These are phyloP conservation scores for Cyclophora punctaria DNA, from an alignment of 2,888 invertebrate genomes.

Conservation along the genomic window DNA sequence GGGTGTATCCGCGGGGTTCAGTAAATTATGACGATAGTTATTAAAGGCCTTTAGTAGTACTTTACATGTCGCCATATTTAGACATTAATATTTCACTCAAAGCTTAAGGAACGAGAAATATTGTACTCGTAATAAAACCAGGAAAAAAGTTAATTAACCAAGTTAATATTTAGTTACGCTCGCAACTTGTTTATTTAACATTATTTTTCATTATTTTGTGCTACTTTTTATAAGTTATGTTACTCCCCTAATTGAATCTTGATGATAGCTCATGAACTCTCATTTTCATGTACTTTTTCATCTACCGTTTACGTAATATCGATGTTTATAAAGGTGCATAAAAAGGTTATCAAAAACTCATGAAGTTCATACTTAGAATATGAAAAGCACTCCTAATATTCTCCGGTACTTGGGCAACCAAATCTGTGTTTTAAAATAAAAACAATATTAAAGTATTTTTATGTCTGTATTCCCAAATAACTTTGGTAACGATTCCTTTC, in stretches of 20 bases:
- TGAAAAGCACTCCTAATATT: conserved; percentile 3
- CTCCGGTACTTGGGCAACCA: not conserved
- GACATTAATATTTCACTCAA: too few species aligned
- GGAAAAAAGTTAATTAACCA: too few species aligned
- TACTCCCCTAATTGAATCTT: conserved; percentile 17
- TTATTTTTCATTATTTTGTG: too few species aligned
- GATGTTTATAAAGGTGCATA: conserved; percentile 7
- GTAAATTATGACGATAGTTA: too few species aligned
- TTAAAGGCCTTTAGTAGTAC: too few species aligned
- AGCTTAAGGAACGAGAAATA: too few species aligned
- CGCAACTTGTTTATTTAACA: too few species aligned
- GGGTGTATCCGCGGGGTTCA: too few species aligned
- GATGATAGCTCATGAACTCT: conserved; percentile 14
- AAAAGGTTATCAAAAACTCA: conserved; percentile 3
- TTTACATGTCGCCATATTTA: too few species aligned
- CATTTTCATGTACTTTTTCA: conserved; percentile 1
- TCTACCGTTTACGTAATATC: conserved; percentile 3
- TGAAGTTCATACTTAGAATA: too few species aligned
- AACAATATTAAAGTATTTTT: conserved; percentile 8
- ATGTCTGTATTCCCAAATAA: conserved; percentile 15
- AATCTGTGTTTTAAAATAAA: conserved; percentile 1
- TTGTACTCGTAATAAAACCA: too few species aligned
- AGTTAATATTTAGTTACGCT: too few species aligned
- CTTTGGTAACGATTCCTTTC: not conserved
- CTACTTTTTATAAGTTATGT: not conserved